phyloP scores from a whole-genome alignment of 1,140 invertebrate species.

The Condylostylus longicornis region DNA sequence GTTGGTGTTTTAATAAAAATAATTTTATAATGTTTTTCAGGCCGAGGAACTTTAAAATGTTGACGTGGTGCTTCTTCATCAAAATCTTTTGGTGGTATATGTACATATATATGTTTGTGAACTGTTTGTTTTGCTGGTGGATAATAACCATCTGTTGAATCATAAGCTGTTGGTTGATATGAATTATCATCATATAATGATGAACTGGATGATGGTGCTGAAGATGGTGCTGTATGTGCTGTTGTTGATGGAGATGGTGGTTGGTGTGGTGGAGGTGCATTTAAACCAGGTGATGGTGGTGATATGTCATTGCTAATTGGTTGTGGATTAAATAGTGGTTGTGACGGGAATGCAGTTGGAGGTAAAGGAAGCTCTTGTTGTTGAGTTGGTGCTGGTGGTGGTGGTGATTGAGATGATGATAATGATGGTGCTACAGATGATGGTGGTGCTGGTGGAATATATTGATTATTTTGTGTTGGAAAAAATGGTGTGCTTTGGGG shows the following conservation, averaged over 20 bases:
- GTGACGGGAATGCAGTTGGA: conserved; percentile 12
- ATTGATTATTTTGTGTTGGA: too few species aligned
- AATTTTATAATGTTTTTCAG: conserved; percentile 73
- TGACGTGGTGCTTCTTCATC: conserved; percentile 43
- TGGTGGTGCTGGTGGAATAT: too few species aligned
- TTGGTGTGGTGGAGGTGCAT: conserved; percentile 8
- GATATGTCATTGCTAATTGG: conserved; percentile 20
- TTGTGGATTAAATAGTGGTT: conserved; percentile 22
- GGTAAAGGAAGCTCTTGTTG: neutral
- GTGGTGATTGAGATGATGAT: too few species aligned
- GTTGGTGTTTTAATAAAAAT: conserved; percentile 75
- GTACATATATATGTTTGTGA: conserved; percentile 68
- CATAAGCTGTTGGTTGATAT: neutral
- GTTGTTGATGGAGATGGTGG: conserved; percentile 9
- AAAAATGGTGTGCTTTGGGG: too few species aligned
- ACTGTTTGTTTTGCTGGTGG: conserved; percentile 29
- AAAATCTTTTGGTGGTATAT: conserved; percentile 61
- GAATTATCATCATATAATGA: conserved; percentile 7
- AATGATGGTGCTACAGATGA: too few species aligned
- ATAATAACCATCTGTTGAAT: conserved; percentile 19
- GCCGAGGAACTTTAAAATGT: conserved; percentile 38
- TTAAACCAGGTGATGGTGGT: conserved; percentile 12
- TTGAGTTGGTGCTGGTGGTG: too few species aligned
- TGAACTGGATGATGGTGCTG: conserved; percentile 1
- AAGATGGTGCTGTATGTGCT: conserved; percentile 1